A percentile compares a stretch with the other conserved stretches of the same genome.
phyloP scores from a whole-genome alignment of 2,888 invertebrate species.

The Limenitis camilla region DNA sequence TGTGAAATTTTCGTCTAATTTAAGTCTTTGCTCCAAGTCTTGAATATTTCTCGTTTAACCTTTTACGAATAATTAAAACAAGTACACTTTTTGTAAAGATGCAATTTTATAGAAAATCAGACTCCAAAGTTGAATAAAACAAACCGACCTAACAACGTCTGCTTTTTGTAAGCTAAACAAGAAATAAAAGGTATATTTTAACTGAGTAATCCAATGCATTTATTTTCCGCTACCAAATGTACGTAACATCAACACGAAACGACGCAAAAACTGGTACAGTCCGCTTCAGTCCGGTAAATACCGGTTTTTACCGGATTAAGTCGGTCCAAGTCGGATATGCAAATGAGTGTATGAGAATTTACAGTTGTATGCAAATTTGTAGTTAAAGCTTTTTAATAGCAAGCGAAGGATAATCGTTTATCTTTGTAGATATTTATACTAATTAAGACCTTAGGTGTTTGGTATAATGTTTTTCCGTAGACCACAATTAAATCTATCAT shows the following conservation, averaged over 20 bases:
- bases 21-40: no score
- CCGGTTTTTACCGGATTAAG: slow-evolving; percentile 56
- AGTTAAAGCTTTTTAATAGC: slow-evolving; percentile 18
- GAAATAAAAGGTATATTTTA: slow-evolving; percentile 18
- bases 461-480: no score
- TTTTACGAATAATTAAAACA: no score
- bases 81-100: no score
- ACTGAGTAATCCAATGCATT: slow-evolving; percentile 22
- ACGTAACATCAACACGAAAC: slow-evolving; percentile 28
- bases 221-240: slow-evolving; percentile 24
- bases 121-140: no score
- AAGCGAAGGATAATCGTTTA: slow-evolving; percentile 16
- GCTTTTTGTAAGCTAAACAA: slow-evolving; percentile 5
- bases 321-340: slow-evolving; percentile 44
- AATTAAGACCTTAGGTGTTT: background rate
- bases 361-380: slow-evolving; percentile 38
- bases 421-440: slow-evolving; percentile 2
- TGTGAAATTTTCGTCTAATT: no score
- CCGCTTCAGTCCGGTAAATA: slow-evolving; percentile 47
- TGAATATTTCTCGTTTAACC: no score
- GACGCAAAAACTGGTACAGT: slow-evolving; percentile 36
- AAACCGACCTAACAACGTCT: background rate
- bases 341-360: slow-evolving; percentile 53
- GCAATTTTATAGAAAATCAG: no score
- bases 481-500: no score